Evolutionary conservation across 2,888 invertebrate genomes (phyloP).

Genomic region (Cremastinae sp.): DNA sequence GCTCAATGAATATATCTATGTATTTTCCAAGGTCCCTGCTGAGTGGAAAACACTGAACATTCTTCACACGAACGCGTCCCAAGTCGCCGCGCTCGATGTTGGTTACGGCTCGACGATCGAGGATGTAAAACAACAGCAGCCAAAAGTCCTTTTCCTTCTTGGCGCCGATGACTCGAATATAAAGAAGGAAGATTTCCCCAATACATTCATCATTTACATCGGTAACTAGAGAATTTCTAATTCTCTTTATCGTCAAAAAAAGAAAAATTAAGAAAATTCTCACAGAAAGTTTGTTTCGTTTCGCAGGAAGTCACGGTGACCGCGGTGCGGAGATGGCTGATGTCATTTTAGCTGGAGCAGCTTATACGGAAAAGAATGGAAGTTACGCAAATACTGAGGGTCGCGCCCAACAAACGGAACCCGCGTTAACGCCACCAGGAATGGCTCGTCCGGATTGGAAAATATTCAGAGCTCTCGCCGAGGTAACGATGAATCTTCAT

Average conservation of each 20-base stretch:
- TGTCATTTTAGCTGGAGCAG: slow-evolving; percentile 95
- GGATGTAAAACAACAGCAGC: slow-evolving; percentile 83
- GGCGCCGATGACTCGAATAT: slow-evolving; percentile 96
- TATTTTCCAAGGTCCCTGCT: slow-evolving; percentile 73
- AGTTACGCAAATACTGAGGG: slow-evolving; percentile 99
- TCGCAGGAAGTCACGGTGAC: slow-evolving; percentile 96
- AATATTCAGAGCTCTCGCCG: slow-evolving; percentile 97
- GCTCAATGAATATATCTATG: too few relatives aligned
- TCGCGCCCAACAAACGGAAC: slow-evolving; percentile 93
- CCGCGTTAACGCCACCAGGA: slow-evolving; percentile 95
- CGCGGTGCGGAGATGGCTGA: slow-evolving; percentile 95
- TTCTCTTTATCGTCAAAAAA: not conserved
- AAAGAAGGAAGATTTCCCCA: slow-evolving; percentile 88
- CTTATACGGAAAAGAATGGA: slow-evolving; percentile 99
- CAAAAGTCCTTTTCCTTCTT: slow-evolving; percentile 92
- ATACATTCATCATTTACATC: slow-evolving; percentile 94
- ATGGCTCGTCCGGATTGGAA: slow-evolving; percentile 99
- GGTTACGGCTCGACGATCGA: slow-evolving; percentile 90
- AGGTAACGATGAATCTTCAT: slow-evolving; percentile 83
- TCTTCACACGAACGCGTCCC: slow-evolving; percentile 94
- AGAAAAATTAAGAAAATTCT: not conserved
- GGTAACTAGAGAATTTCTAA: slow-evolving; percentile 79
- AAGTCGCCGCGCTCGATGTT: slow-evolving; percentile 96
- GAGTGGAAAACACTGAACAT: slow-evolving; percentile 94
- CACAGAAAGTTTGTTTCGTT: too few relatives aligned